These are phyloP conservation scores for Caenorhabditis wallacei DNA, from an alignment of 2,888 invertebrate species.

Conservation along the genomic window DNA sequence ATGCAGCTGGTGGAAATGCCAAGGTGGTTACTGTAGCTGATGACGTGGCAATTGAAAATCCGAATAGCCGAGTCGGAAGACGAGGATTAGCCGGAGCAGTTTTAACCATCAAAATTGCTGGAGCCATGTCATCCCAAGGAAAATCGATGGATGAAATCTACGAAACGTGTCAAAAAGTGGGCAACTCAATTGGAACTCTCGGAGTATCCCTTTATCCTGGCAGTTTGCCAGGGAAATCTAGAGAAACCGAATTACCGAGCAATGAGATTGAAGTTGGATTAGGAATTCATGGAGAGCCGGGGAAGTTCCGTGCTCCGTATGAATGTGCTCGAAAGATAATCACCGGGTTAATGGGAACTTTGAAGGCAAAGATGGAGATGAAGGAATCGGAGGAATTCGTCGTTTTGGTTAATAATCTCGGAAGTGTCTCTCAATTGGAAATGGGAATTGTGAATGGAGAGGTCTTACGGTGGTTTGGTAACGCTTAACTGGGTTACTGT, in stretches of 20 bases:
- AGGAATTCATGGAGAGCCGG: slow-evolving; percentile 85
- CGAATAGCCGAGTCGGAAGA: slow-evolving; percentile 86
- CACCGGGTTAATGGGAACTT: slow-evolving; percentile 84
- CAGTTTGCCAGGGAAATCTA: slow-evolving; percentile 87
- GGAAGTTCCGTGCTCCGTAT: slow-evolving; percentile 85
- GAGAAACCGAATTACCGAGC: slow-evolving; percentile 87
- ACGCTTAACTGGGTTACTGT: slow-evolving; percentile 72
- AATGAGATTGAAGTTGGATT: slow-evolving; percentile 87
- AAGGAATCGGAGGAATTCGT: slow-evolving; percentile 85
- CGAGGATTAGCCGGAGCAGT: slow-evolving; percentile 87
- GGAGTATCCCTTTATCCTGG: slow-evolving; percentile 88
- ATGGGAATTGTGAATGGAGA: slow-evolving; percentile 89
- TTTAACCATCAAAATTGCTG: slow-evolving; percentile 87
- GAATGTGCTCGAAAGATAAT: slow-evolving; percentile 84
- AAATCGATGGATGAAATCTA: slow-evolving; percentile 86
- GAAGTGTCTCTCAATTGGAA: slow-evolving; percentile 89
- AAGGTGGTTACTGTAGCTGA: slow-evolving; percentile 87
- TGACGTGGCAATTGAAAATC: slow-evolving; percentile 87
- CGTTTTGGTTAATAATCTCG: slow-evolving; percentile 90
- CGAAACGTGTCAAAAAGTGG: slow-evolving; percentile 77
- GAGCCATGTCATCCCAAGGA: slow-evolving; percentile 88
- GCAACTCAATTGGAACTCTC: slow-evolving; percentile 86
- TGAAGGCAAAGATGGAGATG: slow-evolving; percentile 83
- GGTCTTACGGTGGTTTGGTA: slow-evolving; percentile 87
- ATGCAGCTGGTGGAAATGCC: slow-evolving; percentile 82